Conservation (phyloP, 2,888 invertebrate genomes). For the Diplolepis rosae region DNA sequence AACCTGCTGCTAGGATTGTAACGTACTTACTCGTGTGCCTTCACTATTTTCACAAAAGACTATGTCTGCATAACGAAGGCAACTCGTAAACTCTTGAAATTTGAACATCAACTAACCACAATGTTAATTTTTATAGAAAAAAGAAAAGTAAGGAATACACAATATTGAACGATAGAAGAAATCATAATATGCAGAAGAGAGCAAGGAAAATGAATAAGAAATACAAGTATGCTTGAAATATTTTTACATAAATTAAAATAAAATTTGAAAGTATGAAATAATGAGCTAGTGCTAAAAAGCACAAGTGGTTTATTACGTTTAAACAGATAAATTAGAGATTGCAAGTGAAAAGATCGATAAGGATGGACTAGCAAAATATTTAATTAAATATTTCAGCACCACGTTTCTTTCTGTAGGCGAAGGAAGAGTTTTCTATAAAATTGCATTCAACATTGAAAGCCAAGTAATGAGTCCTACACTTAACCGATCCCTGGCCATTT, state of each 20-base stretch:
- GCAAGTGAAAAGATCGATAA: slow-evolving; percentile 10
- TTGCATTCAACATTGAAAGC: slow-evolving; percentile 44
- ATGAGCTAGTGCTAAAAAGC: background rate
- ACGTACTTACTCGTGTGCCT: slow-evolving; percentile 13
- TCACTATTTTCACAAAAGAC: slow-evolving; percentile 24
- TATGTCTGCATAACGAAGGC: slow-evolving; percentile 3
- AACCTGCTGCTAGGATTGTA: slow-evolving; percentile 13
- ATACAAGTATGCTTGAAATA: background rate
- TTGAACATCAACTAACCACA: background rate
- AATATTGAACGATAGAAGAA: too few species aligned
- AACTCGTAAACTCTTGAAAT: slow-evolving; percentile 10
- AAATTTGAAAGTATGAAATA: background rate
- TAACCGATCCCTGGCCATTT: slow-evolving; percentile 55
- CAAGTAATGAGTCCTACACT: slow-evolving; percentile 63
- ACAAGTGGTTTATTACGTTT: background rate
- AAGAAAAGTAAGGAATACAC: background rate
- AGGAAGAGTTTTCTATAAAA: slow-evolving; percentile 35
- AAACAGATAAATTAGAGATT: slow-evolving; percentile 9
- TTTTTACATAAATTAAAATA: background rate
- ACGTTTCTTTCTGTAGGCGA: slow-evolving; percentile 26
- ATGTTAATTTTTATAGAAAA: background rate
- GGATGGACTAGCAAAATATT: slow-evolving; percentile 37
- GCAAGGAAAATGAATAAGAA: too few species aligned
- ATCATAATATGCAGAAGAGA: background rate
- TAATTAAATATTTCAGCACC: slow-evolving; percentile 29